Base-by-base conservation (phyloP, 2,888 invertebrate genomes). In the Ligdia adustata region DNA sequence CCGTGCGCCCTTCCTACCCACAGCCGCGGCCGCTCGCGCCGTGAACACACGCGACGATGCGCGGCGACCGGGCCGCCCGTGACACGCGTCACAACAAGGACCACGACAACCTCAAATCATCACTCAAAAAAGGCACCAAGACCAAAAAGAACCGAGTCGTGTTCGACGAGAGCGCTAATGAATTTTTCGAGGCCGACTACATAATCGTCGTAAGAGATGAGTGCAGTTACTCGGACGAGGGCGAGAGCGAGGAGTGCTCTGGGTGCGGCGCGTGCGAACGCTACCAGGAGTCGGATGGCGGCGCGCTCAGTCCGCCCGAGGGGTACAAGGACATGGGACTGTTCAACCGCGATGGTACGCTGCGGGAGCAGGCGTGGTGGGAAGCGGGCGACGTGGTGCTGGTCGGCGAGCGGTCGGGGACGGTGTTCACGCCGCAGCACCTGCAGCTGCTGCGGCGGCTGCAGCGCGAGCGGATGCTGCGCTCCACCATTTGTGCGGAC, bases 141-240 rank as follows among this genome's bases (percentile, higher is more conserved):
- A 79, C 91, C 49, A 94, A 93, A 65, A 95, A 94, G 71, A 93
- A 96, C 78, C 93, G 96, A 44, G 97, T 97, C 13, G 94, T 96
- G 39, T 97, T 97, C 73, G 96, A 97, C 75, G 97, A 97, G 86
- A 95, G 94, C 69, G 93, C 95, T 40, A 97, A 97, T 85, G 96
- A 96, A 79, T 97, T 96, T 85, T 97, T 97, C 79, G 97, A 97
- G 66, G 97, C 97, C 38, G 97, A 97, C 85, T 97, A 97, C 73
- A 97, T 97, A 70, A 97, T 97, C 66, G 91, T 97, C 55, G 96
- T 97, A 56, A 93, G 97, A 51, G 97, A 97, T 75, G 97, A 97
- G 77, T 96, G 96, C 72, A 87, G 83, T 5, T 95, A 94, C 72
- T 96, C 95, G 47, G 96, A 96, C 69, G 96, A 96, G 72, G 96